phyloP scores from a whole-genome alignment of 2,113 vertebrate species.

The Candoia aspera region DNA sequence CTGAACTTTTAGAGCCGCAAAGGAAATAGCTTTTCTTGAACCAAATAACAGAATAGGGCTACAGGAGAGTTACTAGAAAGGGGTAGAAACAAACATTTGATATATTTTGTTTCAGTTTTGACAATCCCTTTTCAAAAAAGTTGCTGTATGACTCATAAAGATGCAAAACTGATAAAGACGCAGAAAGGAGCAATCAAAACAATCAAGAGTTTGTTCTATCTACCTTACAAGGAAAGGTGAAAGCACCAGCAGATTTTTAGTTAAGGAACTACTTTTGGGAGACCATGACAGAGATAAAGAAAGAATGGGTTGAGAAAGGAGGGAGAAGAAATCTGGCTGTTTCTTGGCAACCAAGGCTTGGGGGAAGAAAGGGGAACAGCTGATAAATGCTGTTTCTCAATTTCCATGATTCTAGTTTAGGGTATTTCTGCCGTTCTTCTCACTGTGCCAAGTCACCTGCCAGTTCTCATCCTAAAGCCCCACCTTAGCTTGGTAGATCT shows the following conservation, averaged over 20 bases:
- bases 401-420: neutral
- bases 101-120: neutral
- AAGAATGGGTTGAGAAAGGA: neutral
- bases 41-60: neutral
- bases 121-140: neutral
- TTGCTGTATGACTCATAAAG: neutral
- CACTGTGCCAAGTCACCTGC: neutral
- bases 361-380: neutral
- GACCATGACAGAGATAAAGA: neutral
- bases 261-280: neutral
- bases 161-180: neutral
- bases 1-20: neutral
- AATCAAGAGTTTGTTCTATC: neutral
- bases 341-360: neutral
- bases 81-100: neutral
- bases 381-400: neutral
- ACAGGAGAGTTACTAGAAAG: neutral
- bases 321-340: neutral
- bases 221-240: neutral
- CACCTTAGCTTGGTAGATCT: too few relatives aligned
- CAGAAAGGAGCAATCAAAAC: neutral
- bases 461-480: neutral
- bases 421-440: neutral
- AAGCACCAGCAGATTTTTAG: neutral
- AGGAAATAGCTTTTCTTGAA: neutral